These are phyloP conservation scores for Somateria mollissima DNA, from an alignment of 2,797 vertebrate genomes.

Conservation along the genomic window DNA sequence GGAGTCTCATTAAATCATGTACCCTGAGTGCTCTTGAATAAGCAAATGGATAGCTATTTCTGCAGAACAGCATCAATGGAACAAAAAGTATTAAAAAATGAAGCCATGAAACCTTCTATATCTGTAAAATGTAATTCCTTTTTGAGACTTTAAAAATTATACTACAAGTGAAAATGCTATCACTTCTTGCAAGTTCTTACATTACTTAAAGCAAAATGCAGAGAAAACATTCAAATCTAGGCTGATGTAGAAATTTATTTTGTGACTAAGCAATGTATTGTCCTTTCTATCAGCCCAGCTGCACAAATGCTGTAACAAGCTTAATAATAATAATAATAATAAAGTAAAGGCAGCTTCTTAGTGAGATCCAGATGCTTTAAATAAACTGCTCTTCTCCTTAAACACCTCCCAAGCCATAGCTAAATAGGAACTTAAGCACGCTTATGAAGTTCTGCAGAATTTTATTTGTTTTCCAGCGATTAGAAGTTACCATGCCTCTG, in stretches of 20 bases:
- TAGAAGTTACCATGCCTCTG: background rate
- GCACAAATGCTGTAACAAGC: constrained; percentile 8
- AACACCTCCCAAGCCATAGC: constrained; percentile 34
- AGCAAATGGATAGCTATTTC: background rate
- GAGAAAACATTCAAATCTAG: background rate
- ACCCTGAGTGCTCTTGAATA: background rate
- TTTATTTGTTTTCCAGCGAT: background rate
- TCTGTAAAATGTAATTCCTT: too few species aligned
- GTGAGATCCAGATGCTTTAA: constrained; percentile 46
- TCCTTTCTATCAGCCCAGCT: constrained; percentile 14
- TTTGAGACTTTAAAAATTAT: background rate
- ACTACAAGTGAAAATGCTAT: background rate
- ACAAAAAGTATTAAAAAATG: background rate
- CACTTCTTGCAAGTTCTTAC: background rate
- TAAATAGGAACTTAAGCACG: background rate
- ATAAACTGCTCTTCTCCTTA: constrained; percentile 1
- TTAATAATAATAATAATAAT: background rate
- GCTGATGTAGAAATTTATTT: background rate
- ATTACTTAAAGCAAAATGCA: background rate
- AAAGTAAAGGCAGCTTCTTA: constrained; percentile 14
- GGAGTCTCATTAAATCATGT: background rate
- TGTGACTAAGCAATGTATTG: background rate
- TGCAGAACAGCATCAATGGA: background rate
- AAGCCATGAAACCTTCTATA: background rate
- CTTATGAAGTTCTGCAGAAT: background rate